phyloP scores from a whole-genome alignment of 2,797 vertebrate species.

The Buceros bicornis region DNA sequence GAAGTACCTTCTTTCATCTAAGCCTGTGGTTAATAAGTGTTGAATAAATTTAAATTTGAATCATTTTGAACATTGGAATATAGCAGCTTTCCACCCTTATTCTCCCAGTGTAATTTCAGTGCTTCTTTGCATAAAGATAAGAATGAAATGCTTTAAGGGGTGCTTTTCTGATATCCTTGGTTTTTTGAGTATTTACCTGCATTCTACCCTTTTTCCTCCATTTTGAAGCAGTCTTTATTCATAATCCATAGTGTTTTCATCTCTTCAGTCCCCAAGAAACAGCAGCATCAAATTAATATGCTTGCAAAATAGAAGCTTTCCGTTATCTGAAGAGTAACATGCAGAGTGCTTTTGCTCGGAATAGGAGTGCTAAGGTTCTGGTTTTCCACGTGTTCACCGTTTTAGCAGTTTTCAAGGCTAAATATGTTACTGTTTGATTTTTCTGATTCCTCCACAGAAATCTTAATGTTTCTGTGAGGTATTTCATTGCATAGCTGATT shows the following conservation, averaged over 20 bases:
- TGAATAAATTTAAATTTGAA: slow-evolving; percentile 49
- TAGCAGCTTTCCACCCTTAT: not conserved
- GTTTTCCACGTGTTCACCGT: not conserved
- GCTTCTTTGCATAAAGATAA: slow-evolving; percentile 17
- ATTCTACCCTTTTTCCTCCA: not conserved
- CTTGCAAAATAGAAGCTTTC: not conserved
- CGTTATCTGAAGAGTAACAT: not conserved
- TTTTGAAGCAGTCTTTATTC: not conserved
- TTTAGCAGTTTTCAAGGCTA: not conserved
- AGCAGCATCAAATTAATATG: not conserved
- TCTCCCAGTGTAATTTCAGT: not conserved
- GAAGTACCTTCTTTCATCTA: slow-evolving; percentile 52
- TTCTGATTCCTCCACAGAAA: not conserved
- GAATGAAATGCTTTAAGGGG: slow-evolving; percentile 22
- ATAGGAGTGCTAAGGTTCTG: not conserved
- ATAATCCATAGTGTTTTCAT: not conserved
- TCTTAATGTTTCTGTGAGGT: not conserved
- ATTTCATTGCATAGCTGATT: not conserved
- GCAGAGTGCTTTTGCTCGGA: not conserved
- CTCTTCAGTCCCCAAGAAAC: not conserved
- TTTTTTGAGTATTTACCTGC: not conserved
- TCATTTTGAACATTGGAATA: not conserved
- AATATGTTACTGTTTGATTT: not conserved
- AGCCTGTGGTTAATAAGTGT: slow-evolving; percentile 45
- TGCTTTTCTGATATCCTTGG: not conserved